phyloP scores from a whole-genome alignment of 2,888 invertebrate species.

The Portevinia maculata region DNA sequence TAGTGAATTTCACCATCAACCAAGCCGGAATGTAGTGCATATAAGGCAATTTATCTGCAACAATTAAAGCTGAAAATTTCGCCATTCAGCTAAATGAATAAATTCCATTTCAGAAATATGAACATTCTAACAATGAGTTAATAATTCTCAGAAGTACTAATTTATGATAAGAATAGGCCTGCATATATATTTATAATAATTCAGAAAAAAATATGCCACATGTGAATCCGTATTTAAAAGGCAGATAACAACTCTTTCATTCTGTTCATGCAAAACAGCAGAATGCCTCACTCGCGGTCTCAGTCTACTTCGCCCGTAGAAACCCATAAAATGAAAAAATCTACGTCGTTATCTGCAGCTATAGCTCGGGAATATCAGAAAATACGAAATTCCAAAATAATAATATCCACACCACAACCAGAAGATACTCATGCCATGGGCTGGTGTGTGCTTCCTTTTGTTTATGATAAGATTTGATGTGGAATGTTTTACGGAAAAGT shows the following conservation, averaged over 20 bases:
- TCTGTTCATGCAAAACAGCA: conserved; percentile 2
- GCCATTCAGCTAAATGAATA: conserved; percentile 1
- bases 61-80: no score
- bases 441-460: conserved; percentile 66
- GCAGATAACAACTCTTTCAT: conserved; percentile 18
- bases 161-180: conserved; percentile 6
- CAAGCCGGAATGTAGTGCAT: no score
- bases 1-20: no score
- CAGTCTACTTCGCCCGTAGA: conserved; percentile 22
- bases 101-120: not conserved
- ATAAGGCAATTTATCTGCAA: no score
- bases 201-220: conserved; percentile 17
- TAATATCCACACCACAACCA: conserved; percentile 38
- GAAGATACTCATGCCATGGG: conserved; percentile 58
- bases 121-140: conserved; percentile 6
- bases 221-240: conserved; percentile 34
- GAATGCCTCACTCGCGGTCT: not conserved
- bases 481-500: conserved; percentile 18
- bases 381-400: conserved; percentile 62
- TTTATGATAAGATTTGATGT: conserved; percentile 61
- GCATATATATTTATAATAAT: conserved; percentile 30
- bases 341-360: conserved; percentile 49
- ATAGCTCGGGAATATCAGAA: conserved; percentile 52
- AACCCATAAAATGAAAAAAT: conserved; percentile 12
- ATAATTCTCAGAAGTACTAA: not conserved